phyloP scores from a whole-genome alignment of 2,888 invertebrate genomes.

The Cepaea hortensis region DNA sequence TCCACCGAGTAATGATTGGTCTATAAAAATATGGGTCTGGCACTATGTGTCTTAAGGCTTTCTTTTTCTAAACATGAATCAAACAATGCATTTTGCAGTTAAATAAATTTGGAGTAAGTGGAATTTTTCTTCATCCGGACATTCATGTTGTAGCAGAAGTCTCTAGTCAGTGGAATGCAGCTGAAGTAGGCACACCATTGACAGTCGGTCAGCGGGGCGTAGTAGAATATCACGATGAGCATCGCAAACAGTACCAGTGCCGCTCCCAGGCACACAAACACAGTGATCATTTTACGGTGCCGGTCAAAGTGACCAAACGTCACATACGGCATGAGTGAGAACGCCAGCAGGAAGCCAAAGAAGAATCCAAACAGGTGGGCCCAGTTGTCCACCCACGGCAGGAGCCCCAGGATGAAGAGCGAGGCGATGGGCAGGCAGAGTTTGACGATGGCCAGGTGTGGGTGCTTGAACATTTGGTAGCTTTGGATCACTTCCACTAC shows the following conservation, averaged over 20 bases:
- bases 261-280: slow-evolving; percentile 83
- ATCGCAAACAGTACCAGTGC: slow-evolving; percentile 85
- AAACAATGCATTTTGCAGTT: neutral
- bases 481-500: slow-evolving; percentile 93
- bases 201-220: slow-evolving; percentile 90
- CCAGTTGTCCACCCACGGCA: slow-evolving; percentile 99
- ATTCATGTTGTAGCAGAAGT: slow-evolving; percentile 87
- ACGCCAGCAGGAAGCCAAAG: slow-evolving; percentile 93
- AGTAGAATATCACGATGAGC: slow-evolving; percentile 88
- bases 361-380: slow-evolving; percentile 96
- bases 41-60: too few species aligned
- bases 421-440: slow-evolving; percentile 62
- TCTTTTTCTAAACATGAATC: too few species aligned
- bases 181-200: slow-evolving; percentile 91
- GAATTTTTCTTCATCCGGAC: slow-evolving; percentile 65
- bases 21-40: too few species aligned
- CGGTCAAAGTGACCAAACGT: slow-evolving; percentile 91
- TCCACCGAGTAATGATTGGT: too few species aligned
- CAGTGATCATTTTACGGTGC: slow-evolving; percentile 83
- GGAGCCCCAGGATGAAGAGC: slow-evolving; percentile 82
- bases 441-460: slow-evolving; percentile 67
- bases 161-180: slow-evolving; percentile 89
- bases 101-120: slow-evolving; percentile 53
- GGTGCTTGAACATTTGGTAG: slow-evolving; percentile 86
- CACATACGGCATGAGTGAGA: slow-evolving; percentile 95